Conservation (phyloP, 1,140 invertebrate species). For the Dinothrombium tinctorium region DNA sequence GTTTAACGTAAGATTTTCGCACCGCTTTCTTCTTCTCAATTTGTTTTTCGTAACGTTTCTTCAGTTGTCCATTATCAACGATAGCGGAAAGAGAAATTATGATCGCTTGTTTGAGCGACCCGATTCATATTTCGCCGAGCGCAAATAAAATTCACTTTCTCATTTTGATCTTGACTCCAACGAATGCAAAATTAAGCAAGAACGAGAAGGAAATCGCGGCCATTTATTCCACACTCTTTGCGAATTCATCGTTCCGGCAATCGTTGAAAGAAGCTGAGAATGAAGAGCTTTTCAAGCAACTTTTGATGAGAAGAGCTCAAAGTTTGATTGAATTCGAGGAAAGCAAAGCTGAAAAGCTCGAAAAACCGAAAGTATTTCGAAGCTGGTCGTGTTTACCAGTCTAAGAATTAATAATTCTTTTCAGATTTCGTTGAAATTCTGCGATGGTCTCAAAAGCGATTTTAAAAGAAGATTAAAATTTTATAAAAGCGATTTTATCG, state of each 20-base stretch:
- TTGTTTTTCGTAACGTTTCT: not conserved
- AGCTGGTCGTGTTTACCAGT: no score
- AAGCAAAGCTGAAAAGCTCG: not conserved
- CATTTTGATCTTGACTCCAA: not conserved
- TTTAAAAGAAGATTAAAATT: conserved; percentile 17
- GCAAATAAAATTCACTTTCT: not conserved
- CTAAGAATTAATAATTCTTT: no score
- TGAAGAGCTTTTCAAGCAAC: not conserved
- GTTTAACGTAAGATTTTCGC: not conserved
- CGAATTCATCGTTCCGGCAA: conserved; percentile 1
- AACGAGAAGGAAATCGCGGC: conserved; percentile 14
- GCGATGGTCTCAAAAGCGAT: conserved; percentile 18
- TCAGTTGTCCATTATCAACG: not conserved
- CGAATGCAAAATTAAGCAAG: conserved; percentile 14
- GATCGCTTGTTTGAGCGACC: not conserved
- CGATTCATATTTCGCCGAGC: conserved; percentile 2
- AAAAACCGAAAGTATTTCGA: no score
- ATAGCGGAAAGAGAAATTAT: not conserved
- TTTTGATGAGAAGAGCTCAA: not conserved
- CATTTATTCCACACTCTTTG: conserved; percentile 16
- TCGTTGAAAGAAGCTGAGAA: not conserved
- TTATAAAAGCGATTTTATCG: conserved; percentile 20
- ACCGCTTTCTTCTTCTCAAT: not conserved
- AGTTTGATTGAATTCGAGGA: not conserved
- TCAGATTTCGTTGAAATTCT: not conserved